Evolutionary conservation across 2,888 invertebrate genomes (phyloP).

Genomic region (Deilephila porcellus): DNA sequence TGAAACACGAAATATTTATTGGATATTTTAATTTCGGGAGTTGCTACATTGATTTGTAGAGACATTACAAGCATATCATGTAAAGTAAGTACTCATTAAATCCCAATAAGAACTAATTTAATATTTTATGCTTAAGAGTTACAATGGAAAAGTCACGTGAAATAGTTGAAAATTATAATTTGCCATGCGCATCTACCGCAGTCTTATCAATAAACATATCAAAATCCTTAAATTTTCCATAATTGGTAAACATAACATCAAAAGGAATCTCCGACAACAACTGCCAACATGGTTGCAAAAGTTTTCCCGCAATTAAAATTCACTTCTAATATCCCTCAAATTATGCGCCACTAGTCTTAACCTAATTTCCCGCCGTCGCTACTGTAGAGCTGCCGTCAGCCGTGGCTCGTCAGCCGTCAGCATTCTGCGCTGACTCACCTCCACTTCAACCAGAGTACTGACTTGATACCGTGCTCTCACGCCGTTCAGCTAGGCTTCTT

Average conservation of each 20-base stretch:
- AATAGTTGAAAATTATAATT: too few relatives aligned
- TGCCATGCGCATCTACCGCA: too few relatives aligned
- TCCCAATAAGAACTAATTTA: background rate
- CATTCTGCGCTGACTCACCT: slow-evolving; percentile 4
- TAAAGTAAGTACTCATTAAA: background rate
- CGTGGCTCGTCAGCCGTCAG: background rate
- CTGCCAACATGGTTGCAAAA: background rate
- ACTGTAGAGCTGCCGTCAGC: background rate
- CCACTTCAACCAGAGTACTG: slow-evolving; percentile 13
- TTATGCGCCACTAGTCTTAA: slow-evolving; percentile 6
- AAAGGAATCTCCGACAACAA: background rate
- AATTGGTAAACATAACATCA: too few relatives aligned
- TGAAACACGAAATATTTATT: too few relatives aligned
- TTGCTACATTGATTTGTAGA: background rate
- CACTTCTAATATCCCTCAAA: background rate
- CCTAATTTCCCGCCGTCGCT: slow-evolving; percentile 8
- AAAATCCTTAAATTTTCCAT: too few relatives aligned
- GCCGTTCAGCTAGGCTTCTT: slow-evolving; percentile 12
- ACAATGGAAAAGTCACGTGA: too few relatives aligned
- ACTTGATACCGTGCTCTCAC: background rate
- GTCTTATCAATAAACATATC: too few relatives aligned
- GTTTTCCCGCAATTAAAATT: background rate
- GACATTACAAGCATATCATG: background rate
- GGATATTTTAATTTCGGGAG: too few relatives aligned
- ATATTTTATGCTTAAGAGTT: too few relatives aligned